These are phyloP conservation scores for Thinocorus orbignyianus DNA, from an alignment of 2,113 vertebrate species.

Conservation along the genomic window DNA sequence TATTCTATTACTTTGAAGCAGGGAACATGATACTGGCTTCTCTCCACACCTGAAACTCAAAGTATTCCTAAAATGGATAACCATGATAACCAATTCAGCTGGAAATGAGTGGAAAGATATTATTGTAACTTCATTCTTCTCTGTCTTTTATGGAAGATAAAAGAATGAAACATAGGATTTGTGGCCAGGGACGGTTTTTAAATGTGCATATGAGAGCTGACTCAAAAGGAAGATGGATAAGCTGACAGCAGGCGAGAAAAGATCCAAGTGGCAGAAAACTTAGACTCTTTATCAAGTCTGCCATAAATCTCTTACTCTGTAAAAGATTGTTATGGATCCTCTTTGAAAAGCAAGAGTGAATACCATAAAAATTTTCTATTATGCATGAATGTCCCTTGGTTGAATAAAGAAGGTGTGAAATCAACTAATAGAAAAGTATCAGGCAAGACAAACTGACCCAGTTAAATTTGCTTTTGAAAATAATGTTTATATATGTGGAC, in stretches of 20 bases:
- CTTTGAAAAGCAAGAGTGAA: background rate
- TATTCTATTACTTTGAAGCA: background rate
- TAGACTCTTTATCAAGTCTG: background rate
- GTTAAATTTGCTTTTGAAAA: slow-evolving; percentile 1
- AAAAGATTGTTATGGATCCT: background rate
- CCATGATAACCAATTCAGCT: background rate
- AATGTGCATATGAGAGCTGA: background rate
- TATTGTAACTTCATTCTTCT: background rate
- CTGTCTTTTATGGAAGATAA: background rate
- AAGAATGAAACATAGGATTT: background rate
- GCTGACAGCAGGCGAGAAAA: background rate
- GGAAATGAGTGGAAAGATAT: background rate
- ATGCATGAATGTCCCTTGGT: background rate
- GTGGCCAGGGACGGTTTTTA: background rate
- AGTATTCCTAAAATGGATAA: background rate
- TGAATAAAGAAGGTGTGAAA: background rate
- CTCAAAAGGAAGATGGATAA: background rate
- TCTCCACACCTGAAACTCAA: background rate
- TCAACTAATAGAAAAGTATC: background rate
- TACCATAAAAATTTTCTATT: background rate
- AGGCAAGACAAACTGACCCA: background rate
- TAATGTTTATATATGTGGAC: background rate
- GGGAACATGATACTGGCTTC: background rate
- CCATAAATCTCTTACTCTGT: background rate
- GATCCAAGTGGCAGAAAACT: background rate